Percentiles rank a stretch among this genome's conserved stretches.
phyloP scores from a whole-genome alignment of 1,140 invertebrate species.

The Diachasmimorpha longicaudata region DNA sequence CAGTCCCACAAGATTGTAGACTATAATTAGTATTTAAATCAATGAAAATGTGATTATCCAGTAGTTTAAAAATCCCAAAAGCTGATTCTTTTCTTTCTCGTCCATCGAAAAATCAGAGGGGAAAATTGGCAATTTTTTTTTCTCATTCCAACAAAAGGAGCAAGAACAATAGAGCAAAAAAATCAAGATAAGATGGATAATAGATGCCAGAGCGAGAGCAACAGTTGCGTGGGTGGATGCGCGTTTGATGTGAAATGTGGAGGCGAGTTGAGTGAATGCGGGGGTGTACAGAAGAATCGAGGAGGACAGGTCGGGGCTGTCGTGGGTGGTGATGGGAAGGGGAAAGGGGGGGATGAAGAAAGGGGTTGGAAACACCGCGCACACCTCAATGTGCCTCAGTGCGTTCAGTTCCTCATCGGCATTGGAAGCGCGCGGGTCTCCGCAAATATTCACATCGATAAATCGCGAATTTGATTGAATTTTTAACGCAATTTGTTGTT shows the following conservation, averaged over 20 bases:
- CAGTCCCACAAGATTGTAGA: too few relatives aligned
- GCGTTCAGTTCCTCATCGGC: conserved; percentile 6
- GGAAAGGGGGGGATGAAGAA: conserved; percentile 1
- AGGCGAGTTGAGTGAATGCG: conserved; percentile 28
- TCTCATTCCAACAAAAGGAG: not conserved
- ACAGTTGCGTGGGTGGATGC: conserved; percentile 56
- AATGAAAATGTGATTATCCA: too few relatives aligned
- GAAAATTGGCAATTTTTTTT: not conserved
- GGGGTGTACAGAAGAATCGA: not conserved
- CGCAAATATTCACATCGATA: not conserved
- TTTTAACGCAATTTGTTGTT: not conserved
- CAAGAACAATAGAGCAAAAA: conserved; percentile 12
- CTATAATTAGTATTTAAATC: too few relatives aligned
- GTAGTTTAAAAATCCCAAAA: too few relatives aligned
- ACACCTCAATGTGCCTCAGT: conserved; percentile 26
- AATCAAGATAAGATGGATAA: conserved; percentile 38
- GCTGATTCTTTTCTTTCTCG: too few relatives aligned
- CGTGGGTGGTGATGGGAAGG: too few relatives aligned
- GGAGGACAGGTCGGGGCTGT: not conserved
- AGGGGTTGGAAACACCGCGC: conserved; percentile 21
- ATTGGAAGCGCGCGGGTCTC: conserved; percentile 19
- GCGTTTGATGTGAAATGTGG: conserved; percentile 40
- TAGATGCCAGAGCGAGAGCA: conserved; percentile 44
- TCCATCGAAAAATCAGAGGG: too few relatives aligned
- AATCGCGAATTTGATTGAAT: not conserved